These are phyloP conservation scores for Tor tambroides DNA, from an alignment of 2,113 vertebrate species.

Conservation along the genomic window DNA sequence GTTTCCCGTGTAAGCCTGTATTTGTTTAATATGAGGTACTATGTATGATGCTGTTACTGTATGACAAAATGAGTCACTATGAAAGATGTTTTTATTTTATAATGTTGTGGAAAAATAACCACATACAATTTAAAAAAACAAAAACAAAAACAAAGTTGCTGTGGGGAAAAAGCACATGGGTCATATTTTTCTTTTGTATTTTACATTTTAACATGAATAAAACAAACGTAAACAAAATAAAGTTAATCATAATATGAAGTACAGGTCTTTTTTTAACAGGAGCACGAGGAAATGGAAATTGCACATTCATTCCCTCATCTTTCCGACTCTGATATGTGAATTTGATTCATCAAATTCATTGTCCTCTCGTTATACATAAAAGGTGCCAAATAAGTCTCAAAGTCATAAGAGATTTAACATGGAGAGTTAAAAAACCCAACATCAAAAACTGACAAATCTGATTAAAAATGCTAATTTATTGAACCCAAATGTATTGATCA, in stretches of 20 bases:
- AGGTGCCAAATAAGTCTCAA: neutral
- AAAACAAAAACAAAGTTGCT: constrained; percentile 55
- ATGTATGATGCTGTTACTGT: neutral
- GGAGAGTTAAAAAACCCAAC: neutral
- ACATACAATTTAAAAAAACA: constrained; percentile 68
- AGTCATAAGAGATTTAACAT: neutral
- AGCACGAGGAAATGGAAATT: constrained; percentile 39
- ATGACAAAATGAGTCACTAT: constrained; percentile 58
- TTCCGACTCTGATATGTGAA: constrained; percentile 4
- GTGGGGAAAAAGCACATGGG: constrained; percentile 65
- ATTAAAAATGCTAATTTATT: neutral
- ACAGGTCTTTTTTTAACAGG: constrained; percentile 37
- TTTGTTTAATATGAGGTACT: neutral
- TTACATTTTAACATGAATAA: constrained; percentile 59
- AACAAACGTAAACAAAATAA: constrained; percentile 56
- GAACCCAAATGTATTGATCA: neutral
- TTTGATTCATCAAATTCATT: constrained; percentile 60
- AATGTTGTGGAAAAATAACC: constrained; percentile 81
- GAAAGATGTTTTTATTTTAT: constrained; percentile 77
- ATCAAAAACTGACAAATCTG: neutral
- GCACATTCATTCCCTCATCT: constrained; percentile 32
- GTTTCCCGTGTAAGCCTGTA: too few relatives aligned
- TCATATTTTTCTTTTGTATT: constrained; percentile 66
- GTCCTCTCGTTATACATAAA: constrained; percentile 36
- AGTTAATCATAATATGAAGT: constrained; percentile 47